Evolutionary conservation across 2,113 vertebrate species (phyloP).

Genomic region (Scatophagus argus): DNA sequence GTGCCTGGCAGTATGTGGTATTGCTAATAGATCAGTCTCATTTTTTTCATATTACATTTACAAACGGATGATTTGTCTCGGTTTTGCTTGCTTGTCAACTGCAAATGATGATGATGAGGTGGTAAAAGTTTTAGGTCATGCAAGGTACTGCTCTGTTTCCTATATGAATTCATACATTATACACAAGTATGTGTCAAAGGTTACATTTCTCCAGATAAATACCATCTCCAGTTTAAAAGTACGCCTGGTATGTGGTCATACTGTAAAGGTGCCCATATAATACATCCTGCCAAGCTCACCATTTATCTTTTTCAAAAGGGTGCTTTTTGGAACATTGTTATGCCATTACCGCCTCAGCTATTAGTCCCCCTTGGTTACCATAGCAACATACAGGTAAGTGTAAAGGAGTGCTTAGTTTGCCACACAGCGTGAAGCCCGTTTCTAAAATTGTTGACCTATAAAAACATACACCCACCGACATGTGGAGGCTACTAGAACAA

Average conservation of each 20-base stretch:
- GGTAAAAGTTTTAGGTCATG: neutral
- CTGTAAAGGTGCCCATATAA: slow-evolving; percentile 20
- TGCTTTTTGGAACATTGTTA: slow-evolving; percentile 63
- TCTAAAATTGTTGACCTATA: slow-evolving; percentile 80
- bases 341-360: slow-evolving; percentile 65
- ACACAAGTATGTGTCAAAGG: neutral
- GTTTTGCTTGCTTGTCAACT: slow-evolving; percentile 22
- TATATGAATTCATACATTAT: slow-evolving; percentile 8
- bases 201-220: neutral
- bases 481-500: slow-evolving; percentile 52
- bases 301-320: slow-evolving; percentile 49
- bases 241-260: slow-evolving; percentile 15
- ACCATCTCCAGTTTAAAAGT: slow-evolving; percentile 52
- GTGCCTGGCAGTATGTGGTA: slow-evolving; percentile 31
- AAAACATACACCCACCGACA: slow-evolving; percentile 71
- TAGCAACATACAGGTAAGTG: slow-evolving; percentile 80
- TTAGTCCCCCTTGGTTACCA: slow-evolving; percentile 73
- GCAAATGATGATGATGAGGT: slow-evolving; percentile 14
- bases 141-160: neutral
- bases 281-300: slow-evolving; percentile 29
- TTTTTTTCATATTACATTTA: slow-evolving; percentile 48
- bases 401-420: slow-evolving; percentile 70
- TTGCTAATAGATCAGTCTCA: slow-evolving; percentile 47
- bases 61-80: slow-evolving; percentile 43
- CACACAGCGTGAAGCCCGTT: slow-evolving; percentile 65